Base-by-base conservation (phyloP, 2,888 invertebrate genomes). In the Sepiola atlantica region DNA sequence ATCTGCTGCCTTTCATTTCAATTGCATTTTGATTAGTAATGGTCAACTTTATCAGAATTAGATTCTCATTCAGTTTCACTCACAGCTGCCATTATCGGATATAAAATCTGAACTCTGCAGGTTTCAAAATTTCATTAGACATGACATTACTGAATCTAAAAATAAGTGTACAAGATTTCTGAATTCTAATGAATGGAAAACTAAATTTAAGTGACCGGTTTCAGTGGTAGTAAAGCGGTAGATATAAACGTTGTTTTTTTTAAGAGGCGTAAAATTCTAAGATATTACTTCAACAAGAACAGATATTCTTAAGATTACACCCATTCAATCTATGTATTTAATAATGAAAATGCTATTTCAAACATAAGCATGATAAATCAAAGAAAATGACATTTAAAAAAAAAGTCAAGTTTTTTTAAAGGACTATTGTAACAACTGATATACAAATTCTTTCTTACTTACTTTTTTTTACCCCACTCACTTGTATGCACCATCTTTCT, bases 1-100 rank as follows among this genome's bases (percentile, higher is more conserved):
- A 32, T 77, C 32, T 77, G 16, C 77, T 77, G 77, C 32, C 77
- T 32, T 32, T 32, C 77, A 77, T 77, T 77, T 77, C n/a, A 77
- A 77, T 77, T 77, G 77, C n/a, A 77, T 77, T 77, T 77, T 77
- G 32, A 77, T 77, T 77, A 77, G 77, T 32, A 77, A 77, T 77
- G 16, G 77, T 32, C 77, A n/a, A 12, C n/a, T n/a, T n/a, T 77
- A 28, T 8, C 77, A 77, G 77, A 77, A 77, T 77, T 77, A 77
- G 77, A 77, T 77, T 77, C n/a, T n/a, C 77, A n/a, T 77, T 32
- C 77, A 77, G 32, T 77, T 18, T n/a, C 16, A 32, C 16, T 77
- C 77, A 45, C 45, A 77, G 77, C n/a, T 77, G 77, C 18, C 16
- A 18, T 77, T 77, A 77, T 77, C 77, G n/a, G 32, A 77, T 16